Base-by-base conservation (phyloP, 2,888 invertebrate species). In the Epiperipatus broadwayi region DNA sequence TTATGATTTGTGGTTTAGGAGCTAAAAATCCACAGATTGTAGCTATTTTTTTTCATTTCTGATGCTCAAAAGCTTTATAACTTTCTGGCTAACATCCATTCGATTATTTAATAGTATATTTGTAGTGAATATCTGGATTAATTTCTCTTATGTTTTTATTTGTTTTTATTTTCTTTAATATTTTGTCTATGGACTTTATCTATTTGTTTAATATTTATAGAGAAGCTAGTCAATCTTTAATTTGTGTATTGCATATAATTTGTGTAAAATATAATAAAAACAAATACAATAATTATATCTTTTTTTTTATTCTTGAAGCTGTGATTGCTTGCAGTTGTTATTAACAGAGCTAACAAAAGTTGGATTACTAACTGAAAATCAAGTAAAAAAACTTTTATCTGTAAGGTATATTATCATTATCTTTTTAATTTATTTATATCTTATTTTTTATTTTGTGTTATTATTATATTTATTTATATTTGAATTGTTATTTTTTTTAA, bases 281-380 rank as follows among this genome's bases (percentile, higher is more conserved):
- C n/a, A n/a, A n/a, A n/a, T n/a, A n/a, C n/a, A n/a, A n/a, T n/a
- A n/a, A 27, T 8, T 25, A 29, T 15, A 14, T 21, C 2, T 35
- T 5, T 8, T 10, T 10, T 20, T 37, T 25, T 22, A 36, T 14
- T 39, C 27, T 47, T 48, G n/a, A 47, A 58, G 58, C 15, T 85
- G 84, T 53, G 87, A 85, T 52, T 79, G 78, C 54, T 65, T 91
- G 22, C 75, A 83, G 51, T 76, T 77, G 51, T 61, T 91, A 30
- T 57, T 87, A 22, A 78, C 77, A 44, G 85, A 85, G 51, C 66
- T 87, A 44, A 71, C 78, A 54, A 58, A 59, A 46, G 68, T 77
- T 29, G 73, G 76, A 55, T 64, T 89, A 19, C 68, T 89, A 2
- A 75, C 71, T 10, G 84, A 87, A 47, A 68, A 67, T 19, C 79